Evolutionary conservation across 1,140 invertebrate genomes (phyloP).

Genomic region (Oscheius sp.): DNA sequence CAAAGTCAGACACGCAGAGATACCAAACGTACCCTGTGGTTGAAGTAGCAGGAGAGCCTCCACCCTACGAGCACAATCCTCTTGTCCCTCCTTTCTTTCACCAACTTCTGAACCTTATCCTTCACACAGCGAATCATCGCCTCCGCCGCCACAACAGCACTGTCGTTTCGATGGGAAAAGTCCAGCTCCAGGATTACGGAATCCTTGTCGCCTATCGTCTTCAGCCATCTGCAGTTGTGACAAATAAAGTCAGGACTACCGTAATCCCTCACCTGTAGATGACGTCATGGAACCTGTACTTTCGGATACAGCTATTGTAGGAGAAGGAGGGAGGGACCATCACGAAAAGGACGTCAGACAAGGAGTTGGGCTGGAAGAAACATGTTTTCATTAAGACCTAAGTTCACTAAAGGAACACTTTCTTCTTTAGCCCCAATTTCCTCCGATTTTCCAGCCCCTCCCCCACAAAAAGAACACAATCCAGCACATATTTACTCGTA

Average conservation of each 20-base stretch:
- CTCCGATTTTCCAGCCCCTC: no score
- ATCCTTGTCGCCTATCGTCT: neutral
- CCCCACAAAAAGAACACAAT: no score
- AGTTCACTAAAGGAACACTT: no score
- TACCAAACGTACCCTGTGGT: neutral
- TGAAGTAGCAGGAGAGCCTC: neutral
- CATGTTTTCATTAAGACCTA: neutral
- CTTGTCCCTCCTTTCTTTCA: neutral
- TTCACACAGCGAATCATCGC: neutral
- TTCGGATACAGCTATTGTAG: neutral
- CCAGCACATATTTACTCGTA: no score
- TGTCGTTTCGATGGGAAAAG: neutral
- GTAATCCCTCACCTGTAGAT: neutral
- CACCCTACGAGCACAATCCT: constrained; percentile 17
- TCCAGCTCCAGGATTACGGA: neutral
- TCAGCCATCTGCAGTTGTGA: constrained; percentile 7
- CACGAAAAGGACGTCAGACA: constrained; percentile 7
- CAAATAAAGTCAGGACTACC: neutral
- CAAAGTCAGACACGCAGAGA: no score
- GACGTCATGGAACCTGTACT: neutral
- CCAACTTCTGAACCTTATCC: neutral
- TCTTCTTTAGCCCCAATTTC: no score
- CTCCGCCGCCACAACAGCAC: neutral
- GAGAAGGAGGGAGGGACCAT: neutral
- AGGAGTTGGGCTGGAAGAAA: neutral